Percentiles rank a stretch among this genome's conserved stretches.
These are phyloP conservation scores for Bradypodion pumilum DNA, from an alignment of 2,797 vertebrate genomes.

Conservation along the genomic window DNA sequence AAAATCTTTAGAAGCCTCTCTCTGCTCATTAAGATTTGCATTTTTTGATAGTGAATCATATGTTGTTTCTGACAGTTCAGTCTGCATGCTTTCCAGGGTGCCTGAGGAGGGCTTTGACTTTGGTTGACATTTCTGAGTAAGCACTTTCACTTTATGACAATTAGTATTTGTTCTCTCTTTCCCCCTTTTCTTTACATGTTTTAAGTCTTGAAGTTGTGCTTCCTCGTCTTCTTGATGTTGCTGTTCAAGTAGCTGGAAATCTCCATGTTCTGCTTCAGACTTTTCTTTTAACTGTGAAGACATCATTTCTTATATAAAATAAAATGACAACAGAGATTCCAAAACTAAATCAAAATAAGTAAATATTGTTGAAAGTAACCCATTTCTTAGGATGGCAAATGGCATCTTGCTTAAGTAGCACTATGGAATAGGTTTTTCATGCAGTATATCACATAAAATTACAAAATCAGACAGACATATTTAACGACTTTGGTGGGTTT, in stretches of 20 bases:
- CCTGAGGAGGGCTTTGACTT: constrained; percentile 81
- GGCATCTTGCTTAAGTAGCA: too few species aligned
- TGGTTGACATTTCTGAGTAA: constrained; percentile 79
- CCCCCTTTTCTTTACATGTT: constrained; percentile 93
- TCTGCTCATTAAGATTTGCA: constrained; percentile 70
- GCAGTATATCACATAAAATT: neutral
- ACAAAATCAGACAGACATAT: neutral
- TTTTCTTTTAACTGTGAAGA: constrained; percentile 91
- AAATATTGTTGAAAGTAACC: neutral
- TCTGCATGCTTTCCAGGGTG: constrained; percentile 75
- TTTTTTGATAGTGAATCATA: constrained; percentile 66
- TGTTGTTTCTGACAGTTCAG: constrained; percentile 75
- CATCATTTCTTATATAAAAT: neutral
- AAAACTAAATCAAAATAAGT: neutral
- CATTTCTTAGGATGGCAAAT: neutral
- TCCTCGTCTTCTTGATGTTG: constrained; percentile 80
- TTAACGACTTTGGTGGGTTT: too few species aligned
- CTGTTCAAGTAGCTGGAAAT: constrained; percentile 83
- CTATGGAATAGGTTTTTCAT: neutral
- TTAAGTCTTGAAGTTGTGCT: constrained; percentile 87
- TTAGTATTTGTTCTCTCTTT: constrained; percentile 84
- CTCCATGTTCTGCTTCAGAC: constrained; percentile 89
- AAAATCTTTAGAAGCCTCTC: constrained; percentile 62
- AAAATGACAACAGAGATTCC: neutral
- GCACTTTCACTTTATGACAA: constrained; percentile 71